These are phyloP conservation scores for Cataglyphis cursor DNA, from an alignment of 2,888 invertebrate species.

Conservation along the genomic window DNA sequence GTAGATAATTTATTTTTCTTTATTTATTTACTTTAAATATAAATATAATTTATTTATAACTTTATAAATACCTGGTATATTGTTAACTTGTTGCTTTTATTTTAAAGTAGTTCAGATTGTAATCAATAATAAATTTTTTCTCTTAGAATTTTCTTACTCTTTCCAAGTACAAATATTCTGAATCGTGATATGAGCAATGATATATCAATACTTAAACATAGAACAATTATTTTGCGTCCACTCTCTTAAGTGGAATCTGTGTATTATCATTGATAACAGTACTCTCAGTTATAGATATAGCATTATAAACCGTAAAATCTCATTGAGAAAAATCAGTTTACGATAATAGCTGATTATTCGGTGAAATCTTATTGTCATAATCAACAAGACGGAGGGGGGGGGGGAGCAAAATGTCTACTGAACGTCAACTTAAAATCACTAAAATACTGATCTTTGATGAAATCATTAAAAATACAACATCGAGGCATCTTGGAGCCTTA, in stretches of 20 bases:
- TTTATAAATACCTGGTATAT: background rate
- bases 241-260: background rate
- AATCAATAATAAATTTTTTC: constrained; percentile 17
- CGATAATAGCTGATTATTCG: background rate
- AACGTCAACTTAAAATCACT: background rate
- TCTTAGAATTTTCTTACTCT: background rate
- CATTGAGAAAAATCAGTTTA: background rate
- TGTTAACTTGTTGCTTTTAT: background rate
- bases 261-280: background rate
- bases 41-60: too few relatives aligned
- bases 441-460: too few relatives aligned
- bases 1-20: background rate
- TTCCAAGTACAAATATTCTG: background rate
- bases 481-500: background rate
- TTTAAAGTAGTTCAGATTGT: background rate
- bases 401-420: background rate
- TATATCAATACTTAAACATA: background rate
- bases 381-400: background rate
- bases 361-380: background rate
- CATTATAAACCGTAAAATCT: background rate
- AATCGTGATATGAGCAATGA: background rate
- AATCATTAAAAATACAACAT: constrained; percentile 11
- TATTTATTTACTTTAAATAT: background rate
- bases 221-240: background rate
- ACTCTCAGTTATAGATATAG: background rate